Base-by-base conservation (phyloP, 2,113 vertebrate genomes). In the Ciconia boyciana region DNA sequence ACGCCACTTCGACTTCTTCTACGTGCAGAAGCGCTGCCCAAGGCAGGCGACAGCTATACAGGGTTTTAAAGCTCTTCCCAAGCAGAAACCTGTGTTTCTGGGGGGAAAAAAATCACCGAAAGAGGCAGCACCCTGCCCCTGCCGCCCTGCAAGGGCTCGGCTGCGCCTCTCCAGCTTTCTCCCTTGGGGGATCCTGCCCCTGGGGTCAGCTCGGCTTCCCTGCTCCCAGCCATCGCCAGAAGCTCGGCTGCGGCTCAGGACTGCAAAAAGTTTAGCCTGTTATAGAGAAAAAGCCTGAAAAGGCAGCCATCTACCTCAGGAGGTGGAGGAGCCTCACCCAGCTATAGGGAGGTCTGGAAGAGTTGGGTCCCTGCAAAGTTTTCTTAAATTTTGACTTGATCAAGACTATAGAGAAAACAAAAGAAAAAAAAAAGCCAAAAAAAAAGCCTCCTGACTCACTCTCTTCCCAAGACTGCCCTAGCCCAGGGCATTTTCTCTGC, bases 391-490 rank as follows among this genome's bases (percentile, higher is more conserved):
- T 89, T 93, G 25, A 84, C 44, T 91, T 69, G 52, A 96, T 82
- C 65, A 36, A 65, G 65, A 82, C 29, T 79, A 58, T 21, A 83
- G 74, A 71, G 54, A 10, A 8, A 16, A 18, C 39, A 39, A 39
- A 39, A 39, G 39, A 13, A 36, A 19, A 26, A 11, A 1, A 29
- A 16, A 5, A 8, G 6, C 9, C 34, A 8, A 48, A 68, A 57
- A 58, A 70, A 31, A 22, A 32, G 12, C 32, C 71, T 93, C 16
- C 92, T 96, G 96, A 96, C 88, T 96, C 96, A 96, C 74, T 70
- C 41, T 90, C 96, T 97, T 97, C 93, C 94, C 96, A 96, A 96
- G 94, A 91, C 95, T 97, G 94, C 95, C 97, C 94, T 91, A 77
- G 97, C 97, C 93, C 66, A 68, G 43, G 75, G 96, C 94, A 34